Conservation (phyloP, 2,888 invertebrate species). For the Rutpela maculata region DNA sequence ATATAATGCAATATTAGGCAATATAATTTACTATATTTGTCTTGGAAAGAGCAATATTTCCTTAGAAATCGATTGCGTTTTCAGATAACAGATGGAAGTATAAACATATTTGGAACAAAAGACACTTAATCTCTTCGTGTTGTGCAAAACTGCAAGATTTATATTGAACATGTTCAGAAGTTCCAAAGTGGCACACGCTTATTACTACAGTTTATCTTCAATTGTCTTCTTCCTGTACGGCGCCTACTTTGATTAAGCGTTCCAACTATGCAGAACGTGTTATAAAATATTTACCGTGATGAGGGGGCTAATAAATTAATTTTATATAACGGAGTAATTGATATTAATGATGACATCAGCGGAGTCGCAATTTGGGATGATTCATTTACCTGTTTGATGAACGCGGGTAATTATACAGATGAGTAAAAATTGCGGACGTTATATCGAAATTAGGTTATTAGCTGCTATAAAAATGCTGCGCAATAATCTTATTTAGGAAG, state of each 20-base stretch:
- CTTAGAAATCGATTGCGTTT: slow-evolving; percentile 21
- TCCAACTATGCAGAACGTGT: slow-evolving; percentile 45
- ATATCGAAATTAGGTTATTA: slow-evolving; percentile 10
- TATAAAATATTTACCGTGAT: slow-evolving; percentile 45
- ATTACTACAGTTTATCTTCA: slow-evolving; percentile 45
- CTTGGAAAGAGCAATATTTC: not conserved
- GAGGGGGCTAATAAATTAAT: slow-evolving; percentile 8
- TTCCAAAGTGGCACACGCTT: slow-evolving; percentile 41
- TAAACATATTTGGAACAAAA: slow-evolving; percentile 32
- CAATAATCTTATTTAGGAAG: not conserved
- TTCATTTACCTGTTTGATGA: slow-evolving; percentile 22
- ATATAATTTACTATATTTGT: slow-evolving; percentile 8
- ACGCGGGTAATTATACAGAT: slow-evolving; percentile 5
- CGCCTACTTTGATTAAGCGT: slow-evolving; percentile 53
- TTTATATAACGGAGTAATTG: slow-evolving; percentile 14
- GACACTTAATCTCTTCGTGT: slow-evolving; percentile 26
- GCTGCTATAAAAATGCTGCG: not conserved
- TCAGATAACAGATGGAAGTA: slow-evolving; percentile 15
- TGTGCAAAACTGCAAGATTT: slow-evolving; percentile 30
- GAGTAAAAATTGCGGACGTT: slow-evolving; percentile 19
- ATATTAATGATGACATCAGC: slow-evolving; percentile 21
- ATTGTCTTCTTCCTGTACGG: slow-evolving; percentile 56
- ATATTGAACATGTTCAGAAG: slow-evolving; percentile 26
- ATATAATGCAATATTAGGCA: slow-evolving; percentile 9
- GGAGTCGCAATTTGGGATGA: slow-evolving; percentile 5